A percentile compares a stretch with the other conserved stretches of the same genome.
Evolutionary conservation across 2,113 vertebrate species (phyloP).

Genomic region (Equus przewalskii): DNA sequence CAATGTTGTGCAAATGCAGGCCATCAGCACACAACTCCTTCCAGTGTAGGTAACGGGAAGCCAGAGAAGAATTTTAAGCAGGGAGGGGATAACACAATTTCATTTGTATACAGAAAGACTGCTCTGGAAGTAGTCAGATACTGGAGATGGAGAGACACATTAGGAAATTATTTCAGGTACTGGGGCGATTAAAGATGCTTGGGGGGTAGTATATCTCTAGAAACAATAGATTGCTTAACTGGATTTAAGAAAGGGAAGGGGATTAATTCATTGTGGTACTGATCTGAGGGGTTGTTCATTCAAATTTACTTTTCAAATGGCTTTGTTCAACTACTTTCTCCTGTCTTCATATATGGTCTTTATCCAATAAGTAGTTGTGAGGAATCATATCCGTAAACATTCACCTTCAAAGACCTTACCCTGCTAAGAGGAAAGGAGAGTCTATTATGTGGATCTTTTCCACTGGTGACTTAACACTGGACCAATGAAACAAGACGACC

Average conservation of each 20-base stretch:
- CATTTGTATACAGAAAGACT: background rate
- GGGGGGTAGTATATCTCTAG: background rate
- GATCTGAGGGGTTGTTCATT: background rate
- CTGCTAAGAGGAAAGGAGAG: background rate
- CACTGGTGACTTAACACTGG: background rate
- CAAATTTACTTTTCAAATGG: constrained; percentile 32
- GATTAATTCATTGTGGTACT: background rate
- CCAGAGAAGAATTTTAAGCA: background rate
- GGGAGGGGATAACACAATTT: background rate
- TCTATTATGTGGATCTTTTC: background rate
- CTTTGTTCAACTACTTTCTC: background rate
- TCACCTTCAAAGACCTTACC: background rate
- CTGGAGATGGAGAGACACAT: background rate
- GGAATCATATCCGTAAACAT: background rate
- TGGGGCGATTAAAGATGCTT: constrained; percentile 30
- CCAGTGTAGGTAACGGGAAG: background rate
- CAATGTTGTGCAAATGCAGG: background rate
- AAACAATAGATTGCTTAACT: background rate
- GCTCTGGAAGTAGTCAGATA: background rate
- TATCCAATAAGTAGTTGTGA: background rate
- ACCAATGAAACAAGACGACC: background rate
- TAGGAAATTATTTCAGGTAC: constrained; percentile 24
- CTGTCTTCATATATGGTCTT: background rate
- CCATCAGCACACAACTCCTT: background rate
- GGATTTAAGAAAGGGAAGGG: background rate